Evolutionary conservation across 2,797 vertebrate genomes (phyloP), one percentile per base, ranked within the genome.

Genomic region (Lateolabrax maculatus): DNA sequence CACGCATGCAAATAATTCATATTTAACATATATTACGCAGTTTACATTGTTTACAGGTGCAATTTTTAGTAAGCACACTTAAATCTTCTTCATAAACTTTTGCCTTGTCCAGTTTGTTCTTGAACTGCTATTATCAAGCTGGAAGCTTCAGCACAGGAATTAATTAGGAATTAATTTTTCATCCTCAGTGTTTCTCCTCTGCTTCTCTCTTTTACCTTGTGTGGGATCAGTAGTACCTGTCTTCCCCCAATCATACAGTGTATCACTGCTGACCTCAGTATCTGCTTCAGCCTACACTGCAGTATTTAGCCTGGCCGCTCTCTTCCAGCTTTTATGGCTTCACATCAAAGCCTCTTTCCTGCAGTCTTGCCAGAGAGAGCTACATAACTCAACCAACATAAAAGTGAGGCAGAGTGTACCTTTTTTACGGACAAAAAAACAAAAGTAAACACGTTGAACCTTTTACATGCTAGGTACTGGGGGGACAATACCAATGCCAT

Each of bases 91-190:
- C n/a, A n/a, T n/a, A 43, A 15, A 43, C 5, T 43, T 4, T 43
- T 11, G 16, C 23, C 10, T 31, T 13, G 11, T 43, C 49, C 27
- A 48, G 53, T 49, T 49, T 5, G 2, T 23, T 7, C 48, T n/a
- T 94, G n/a, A n/a, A n/a, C 91, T 95, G 94, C 91, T 93, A 96
- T 96, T 95, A 95, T 97, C 93, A 92, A 94, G 93, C 87, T 93
- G 94, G 95, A 96, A 96, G 95, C 79, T 93, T 70, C 94, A 93
- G 94, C 84, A 86, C 86, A 89, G 93, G 92, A 81, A 80, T 81
- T 90, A n/a, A n/a, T n/a, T n/a, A n/a, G n/a, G n/a, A n/a, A n/a
- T 90, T 85, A 94, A 75, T 76, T 71, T 81, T 92, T 19, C 91
- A 90, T 55, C 69, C 31, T 41, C 27, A 79, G 58, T 84, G 85